These are phyloP conservation scores for Phoxinus dragarum DNA, from an alignment of 2,797 vertebrate genomes.

Conservation along the genomic window DNA sequence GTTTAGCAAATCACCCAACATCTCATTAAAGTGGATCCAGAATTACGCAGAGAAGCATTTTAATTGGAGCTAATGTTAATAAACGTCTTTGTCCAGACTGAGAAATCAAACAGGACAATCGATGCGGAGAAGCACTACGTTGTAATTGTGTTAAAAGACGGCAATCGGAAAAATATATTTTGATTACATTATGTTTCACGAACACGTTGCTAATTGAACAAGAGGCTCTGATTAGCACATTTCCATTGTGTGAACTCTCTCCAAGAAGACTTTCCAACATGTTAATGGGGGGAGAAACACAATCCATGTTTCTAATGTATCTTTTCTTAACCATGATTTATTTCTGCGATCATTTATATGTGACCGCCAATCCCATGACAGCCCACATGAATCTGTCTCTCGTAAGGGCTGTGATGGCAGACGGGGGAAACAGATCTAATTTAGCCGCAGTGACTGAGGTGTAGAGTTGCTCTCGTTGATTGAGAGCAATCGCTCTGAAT, in stretches of 20 bases:
- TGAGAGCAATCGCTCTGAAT: conserved; percentile 35
- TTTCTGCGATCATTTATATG: not conserved
- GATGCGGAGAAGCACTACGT: not conserved
- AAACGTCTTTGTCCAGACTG: conserved; percentile 21
- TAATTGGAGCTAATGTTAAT: conserved; percentile 39
- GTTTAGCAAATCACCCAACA: not conserved
- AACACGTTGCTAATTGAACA: conserved; percentile 39
- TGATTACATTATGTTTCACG: conserved; percentile 43
- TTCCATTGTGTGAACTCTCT: conserved; percentile 3
- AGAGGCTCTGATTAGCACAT: conserved; percentile 32
- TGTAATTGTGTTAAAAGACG: conserved; percentile 15
- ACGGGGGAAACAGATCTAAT: conserved; percentile 22
- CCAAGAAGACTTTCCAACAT: not conserved
- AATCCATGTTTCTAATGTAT: not conserved
- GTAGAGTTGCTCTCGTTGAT: conserved; percentile 33
- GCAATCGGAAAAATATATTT: conserved; percentile 41
- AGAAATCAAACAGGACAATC: conserved; percentile 11
- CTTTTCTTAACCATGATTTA: not conserved
- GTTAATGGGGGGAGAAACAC: not conserved
- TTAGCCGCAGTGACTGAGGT: conserved; percentile 33
- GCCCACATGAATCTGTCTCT: conserved; percentile 11
- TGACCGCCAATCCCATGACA: conserved; percentile 12
- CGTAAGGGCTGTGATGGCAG: conserved; percentile 20
- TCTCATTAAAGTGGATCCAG: conserved; percentile 4
- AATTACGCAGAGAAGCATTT: not conserved